These are phyloP conservation scores for Macropus fuliginosus DNA, from an alignment of 2,797 vertebrate species.

Conservation along the genomic window DNA sequence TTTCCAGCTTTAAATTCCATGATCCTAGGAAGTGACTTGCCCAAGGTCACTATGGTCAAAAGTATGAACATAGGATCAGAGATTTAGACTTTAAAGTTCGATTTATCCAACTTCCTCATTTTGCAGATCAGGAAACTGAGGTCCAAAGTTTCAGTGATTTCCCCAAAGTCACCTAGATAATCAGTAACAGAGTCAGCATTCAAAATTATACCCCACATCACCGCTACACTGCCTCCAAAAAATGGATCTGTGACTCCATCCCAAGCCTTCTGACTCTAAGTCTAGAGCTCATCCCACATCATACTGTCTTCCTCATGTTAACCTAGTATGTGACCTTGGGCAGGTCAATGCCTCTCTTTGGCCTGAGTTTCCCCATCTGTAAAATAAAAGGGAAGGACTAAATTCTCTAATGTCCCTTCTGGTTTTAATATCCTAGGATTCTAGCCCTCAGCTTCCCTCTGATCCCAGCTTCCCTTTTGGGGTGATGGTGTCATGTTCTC, in stretches of 20 bases:
- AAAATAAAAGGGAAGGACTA: background rate
- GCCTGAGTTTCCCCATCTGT: background rate
- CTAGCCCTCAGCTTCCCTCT: background rate
- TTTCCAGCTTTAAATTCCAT: background rate
- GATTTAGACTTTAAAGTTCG: background rate
- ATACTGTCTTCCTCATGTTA: background rate
- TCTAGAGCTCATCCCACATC: background rate
- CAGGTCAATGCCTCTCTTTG: background rate
- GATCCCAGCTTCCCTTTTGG: background rate
- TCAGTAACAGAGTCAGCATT: background rate
- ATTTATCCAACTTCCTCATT: background rate
- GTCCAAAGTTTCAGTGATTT: background rate
- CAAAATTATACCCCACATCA: background rate
- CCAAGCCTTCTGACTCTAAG: background rate
- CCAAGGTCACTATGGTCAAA: background rate
- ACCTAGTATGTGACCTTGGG: background rate
- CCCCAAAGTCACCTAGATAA: background rate
- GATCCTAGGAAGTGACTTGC: background rate
- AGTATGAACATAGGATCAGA: background rate
- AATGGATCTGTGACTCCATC: background rate
- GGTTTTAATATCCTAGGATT: background rate
- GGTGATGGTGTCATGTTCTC: background rate
- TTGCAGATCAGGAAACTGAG: background rate
- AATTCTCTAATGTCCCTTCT: background rate
- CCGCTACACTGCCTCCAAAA: background rate